A percentile compares a stretch with the other conserved stretches of the same genome.
These are phyloP conservation scores for Laothoe populi DNA, from an alignment of 2,888 invertebrate species.

Conservation along the genomic window DNA sequence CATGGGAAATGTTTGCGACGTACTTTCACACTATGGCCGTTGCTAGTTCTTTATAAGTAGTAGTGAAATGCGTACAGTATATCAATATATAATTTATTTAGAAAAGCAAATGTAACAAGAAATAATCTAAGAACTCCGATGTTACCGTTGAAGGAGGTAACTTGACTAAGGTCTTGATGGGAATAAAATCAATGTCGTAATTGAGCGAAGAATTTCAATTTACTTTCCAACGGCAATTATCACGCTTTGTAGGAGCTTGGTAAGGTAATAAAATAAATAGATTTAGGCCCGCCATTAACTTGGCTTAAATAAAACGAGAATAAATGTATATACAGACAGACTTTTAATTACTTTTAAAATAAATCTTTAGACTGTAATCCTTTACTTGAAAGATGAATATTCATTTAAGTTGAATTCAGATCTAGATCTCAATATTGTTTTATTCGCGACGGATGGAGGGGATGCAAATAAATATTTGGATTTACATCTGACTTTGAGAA, in stretches of 20 bases:
- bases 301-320: constrained; percentile 23
- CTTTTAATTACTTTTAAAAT: constrained; percentile 27
- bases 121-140: not conserved
- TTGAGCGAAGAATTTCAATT: constrained; percentile 37
- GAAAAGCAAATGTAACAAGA: too few relatives aligned
- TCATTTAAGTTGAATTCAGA: constrained; percentile 17
- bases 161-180: constrained; percentile 5
- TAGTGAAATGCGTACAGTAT: too few relatives aligned
- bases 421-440: constrained; percentile 20
- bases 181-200: constrained; percentile 29
- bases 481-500: constrained; percentile 16
- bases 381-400: constrained; percentile 27
- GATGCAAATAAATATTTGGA: constrained; percentile 16
- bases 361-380: constrained; percentile 16
- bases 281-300: constrained; percentile 24
- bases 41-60: too few relatives aligned
- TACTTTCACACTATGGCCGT: not conserved
- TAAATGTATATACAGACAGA: constrained; percentile 29
- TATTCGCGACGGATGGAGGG: constrained; percentile 1
- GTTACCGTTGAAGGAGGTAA: not conserved
- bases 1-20: not conserved
- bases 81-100: too few relatives aligned
- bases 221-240: constrained; percentile 29
- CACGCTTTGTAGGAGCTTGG: constrained; percentile 23
- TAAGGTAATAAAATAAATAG: constrained; percentile 29